Evolutionary conservation across 2,113 vertebrate species (phyloP).

Genomic region (Odocoileus virginianus): DNA sequence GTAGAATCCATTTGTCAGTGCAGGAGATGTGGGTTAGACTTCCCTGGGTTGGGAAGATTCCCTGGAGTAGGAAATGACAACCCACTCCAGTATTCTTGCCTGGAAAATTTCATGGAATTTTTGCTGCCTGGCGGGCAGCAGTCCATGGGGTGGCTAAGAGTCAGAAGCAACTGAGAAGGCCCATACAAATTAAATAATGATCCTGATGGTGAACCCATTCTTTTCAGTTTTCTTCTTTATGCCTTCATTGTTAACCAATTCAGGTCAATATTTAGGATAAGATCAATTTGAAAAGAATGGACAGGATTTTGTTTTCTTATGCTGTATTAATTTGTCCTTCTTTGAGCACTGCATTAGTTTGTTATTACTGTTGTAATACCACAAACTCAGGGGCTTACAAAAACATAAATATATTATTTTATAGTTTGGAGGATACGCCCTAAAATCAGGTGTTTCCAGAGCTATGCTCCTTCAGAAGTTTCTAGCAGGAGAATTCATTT

Average conservation of each 20-base stretch:
- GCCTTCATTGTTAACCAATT: not conserved
- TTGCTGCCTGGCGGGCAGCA: not conserved
- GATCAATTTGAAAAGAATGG: not conserved
- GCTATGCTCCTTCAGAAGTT: not conserved
- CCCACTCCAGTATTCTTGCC: not conserved
- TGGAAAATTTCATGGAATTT: not conserved
- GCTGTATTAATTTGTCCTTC: not conserved
- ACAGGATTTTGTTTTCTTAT: not conserved
- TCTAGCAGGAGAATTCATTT: not conserved
- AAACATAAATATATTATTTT: not conserved
- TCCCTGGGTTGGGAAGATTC: not conserved
- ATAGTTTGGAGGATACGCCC: not conserved
- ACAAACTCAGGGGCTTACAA: not conserved
- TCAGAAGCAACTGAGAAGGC: fast-evolving
- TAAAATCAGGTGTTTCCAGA: not conserved
- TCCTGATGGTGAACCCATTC: not conserved
- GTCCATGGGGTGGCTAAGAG: not conserved
- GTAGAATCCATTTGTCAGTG: not conserved
- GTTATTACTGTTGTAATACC: not conserved
- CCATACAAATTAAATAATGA: not conserved
- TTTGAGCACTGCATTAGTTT: not conserved
- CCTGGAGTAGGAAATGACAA: not conserved
- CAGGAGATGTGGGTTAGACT: not conserved
- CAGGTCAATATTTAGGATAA: not conserved
- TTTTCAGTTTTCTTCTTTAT: not conserved